Evolutionary conservation across 2,113 vertebrate species (phyloP).

Genomic region (Myocastor coypus): DNA sequence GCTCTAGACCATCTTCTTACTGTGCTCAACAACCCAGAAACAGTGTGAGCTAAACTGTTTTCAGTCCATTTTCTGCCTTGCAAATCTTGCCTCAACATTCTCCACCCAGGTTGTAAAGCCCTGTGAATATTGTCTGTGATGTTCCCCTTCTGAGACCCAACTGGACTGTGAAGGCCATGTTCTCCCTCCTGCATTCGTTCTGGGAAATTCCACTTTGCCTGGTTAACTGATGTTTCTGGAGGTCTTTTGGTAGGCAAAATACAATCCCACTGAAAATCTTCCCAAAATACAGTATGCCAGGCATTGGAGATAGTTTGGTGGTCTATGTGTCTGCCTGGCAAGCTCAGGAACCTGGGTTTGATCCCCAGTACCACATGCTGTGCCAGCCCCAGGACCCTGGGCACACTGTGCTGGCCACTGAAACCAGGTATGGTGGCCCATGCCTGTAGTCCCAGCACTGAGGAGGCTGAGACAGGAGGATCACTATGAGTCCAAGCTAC

Average conservation of each 20-base stretch:
- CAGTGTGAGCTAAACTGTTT: background rate
- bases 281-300: background rate
- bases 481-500: no score
- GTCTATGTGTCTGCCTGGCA: no score
- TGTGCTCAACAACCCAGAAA: background rate
- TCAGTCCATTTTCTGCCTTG: background rate
- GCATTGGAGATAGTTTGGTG: background rate
- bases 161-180: background rate
- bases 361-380: no score
- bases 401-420: no score
- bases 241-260: background rate
- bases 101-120: background rate
- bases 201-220: background rate
- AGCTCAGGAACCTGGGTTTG: no score
- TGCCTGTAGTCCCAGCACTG: no score
- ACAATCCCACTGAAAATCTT: constrained; percentile 1
- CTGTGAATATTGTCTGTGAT: background rate
- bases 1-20: background rate
- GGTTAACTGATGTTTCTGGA: background rate
- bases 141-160: background rate
- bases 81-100: background rate
- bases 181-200: background rate
- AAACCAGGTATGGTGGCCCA: no score
- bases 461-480: no score
- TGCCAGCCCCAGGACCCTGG: no score